A percentile compares a stretch with the other conserved stretches of the same genome.
Evolutionary conservation across 2,113 vertebrate genomes (phyloP).

Genomic region (Columba livia): DNA sequence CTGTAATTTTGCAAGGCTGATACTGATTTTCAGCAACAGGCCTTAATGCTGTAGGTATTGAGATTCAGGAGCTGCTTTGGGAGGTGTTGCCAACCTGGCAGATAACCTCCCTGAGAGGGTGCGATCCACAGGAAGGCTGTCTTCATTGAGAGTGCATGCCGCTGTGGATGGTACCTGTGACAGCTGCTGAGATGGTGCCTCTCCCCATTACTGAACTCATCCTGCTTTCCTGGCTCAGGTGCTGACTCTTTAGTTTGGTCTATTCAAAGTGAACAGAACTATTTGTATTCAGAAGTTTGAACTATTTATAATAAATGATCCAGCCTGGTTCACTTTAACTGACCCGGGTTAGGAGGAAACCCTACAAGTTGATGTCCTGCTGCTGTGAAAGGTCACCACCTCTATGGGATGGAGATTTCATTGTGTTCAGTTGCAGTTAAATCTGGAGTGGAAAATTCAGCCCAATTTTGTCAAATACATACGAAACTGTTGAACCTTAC

Average conservation of each 20-base stretch:
- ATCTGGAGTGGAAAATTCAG: neutral
- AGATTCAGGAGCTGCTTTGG: neutral
- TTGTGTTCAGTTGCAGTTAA: neutral
- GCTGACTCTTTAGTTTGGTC: neutral
- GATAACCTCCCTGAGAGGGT: neutral
- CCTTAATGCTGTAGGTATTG: neutral
- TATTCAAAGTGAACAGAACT: neutral
- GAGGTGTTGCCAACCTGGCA: neutral
- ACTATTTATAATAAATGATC: neutral
- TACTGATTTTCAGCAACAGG: neutral
- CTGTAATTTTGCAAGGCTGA: neutral
- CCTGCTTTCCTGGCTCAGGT: neutral
- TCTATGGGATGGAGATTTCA: neutral
- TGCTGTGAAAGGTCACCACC: neutral
- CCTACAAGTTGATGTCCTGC: fast-evolving
- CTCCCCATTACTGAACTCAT: fast-evolving
- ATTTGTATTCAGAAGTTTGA: neutral
- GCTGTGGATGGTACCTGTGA: neutral
- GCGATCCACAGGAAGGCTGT: fast-evolving
- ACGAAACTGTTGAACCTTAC: neutral
- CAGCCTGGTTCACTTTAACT: neutral
- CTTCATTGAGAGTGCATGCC: fast-evolving
- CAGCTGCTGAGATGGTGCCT: neutral
- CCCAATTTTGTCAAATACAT: neutral
- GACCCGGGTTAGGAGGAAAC: neutral